Evolutionary conservation across 2,113 vertebrate species (phyloP).

Genomic region (Prinia subflava): DNA sequence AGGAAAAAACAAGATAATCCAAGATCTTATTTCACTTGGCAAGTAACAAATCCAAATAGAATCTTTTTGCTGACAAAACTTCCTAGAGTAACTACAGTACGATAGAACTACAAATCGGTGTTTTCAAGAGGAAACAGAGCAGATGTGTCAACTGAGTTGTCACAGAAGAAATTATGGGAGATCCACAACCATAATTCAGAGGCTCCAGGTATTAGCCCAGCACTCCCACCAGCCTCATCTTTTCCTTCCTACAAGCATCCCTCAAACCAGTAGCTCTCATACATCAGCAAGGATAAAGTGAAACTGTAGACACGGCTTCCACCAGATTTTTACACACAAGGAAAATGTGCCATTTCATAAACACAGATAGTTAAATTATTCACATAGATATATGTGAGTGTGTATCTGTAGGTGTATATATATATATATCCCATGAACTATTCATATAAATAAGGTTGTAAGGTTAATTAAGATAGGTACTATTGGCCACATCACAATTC

Average conservation of each 20-base stretch:
- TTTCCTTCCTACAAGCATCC: neutral
- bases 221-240: neutral
- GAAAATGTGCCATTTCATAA: neutral
- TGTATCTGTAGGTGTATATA: neutral
- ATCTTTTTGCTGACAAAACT: neutral
- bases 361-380: neutral
- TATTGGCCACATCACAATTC: neutral
- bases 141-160: neutral
- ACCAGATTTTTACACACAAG: neutral
- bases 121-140: neutral
- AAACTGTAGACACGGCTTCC: neutral
- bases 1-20: neutral
- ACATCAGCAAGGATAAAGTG: neutral
- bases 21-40: neutral
- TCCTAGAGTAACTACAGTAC: neutral
- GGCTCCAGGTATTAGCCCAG: neutral
- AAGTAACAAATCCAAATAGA: neutral
- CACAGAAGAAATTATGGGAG: neutral
- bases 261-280: neutral
- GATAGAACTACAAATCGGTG: neutral
- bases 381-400: neutral
- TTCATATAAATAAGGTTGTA: neutral
- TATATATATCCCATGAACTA: neutral
- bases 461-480: neutral
- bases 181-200: neutral